Base-by-base conservation (phyloP, 2,113 vertebrate genomes). In the Grammomys surdaster region DNA sequence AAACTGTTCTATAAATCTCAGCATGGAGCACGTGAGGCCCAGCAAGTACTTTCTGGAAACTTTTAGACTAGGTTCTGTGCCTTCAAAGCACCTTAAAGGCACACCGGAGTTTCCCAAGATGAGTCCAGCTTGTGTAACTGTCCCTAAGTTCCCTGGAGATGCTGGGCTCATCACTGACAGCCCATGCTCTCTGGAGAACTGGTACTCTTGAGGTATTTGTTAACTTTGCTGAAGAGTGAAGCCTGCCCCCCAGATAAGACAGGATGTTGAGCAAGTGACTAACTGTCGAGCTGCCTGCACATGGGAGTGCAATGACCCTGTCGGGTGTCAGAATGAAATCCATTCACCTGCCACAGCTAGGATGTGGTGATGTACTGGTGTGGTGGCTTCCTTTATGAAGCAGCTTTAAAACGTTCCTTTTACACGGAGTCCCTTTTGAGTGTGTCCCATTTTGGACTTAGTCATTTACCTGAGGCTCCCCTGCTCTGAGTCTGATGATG, bases 401-500 rank as follows among this genome's bases (percentile, higher is more conserved):
- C 60, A 51, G 65, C 94, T 90, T 91, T 94, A 90, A 94, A 92
- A 75, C 2, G 0, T 17, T 88, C 43, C 63, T 77, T 90, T 95
- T 70, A 93, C 94, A 54, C 3, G 0, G 90, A 73, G 58, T 65
- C 36, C 48, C 93, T 81, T 75, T 92, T 56, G 54, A 89, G 31
- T 46, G n/a, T 46, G 16, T 78, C 97, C 94, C 93, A 78, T 85
- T 95, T 96, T 92, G 91, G 91, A 88, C 63, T 95, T 91, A 20
- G 69, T 67, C 19, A 92, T 95, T 97, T 96, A 95, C 90, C 75
- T 96, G 46, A 86, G 43, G 90, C 63, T 93, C 76, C 93, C 43
- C 84, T 58, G 92, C 95, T 97, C 75, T 5, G 86, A 65, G 75
- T 82, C 91, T 88, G 72, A 85, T 4, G 0, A 63, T 92, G 54